Conservation (phyloP, 1,140 invertebrate genomes). For the Drosophila biarmipes region DNA sequence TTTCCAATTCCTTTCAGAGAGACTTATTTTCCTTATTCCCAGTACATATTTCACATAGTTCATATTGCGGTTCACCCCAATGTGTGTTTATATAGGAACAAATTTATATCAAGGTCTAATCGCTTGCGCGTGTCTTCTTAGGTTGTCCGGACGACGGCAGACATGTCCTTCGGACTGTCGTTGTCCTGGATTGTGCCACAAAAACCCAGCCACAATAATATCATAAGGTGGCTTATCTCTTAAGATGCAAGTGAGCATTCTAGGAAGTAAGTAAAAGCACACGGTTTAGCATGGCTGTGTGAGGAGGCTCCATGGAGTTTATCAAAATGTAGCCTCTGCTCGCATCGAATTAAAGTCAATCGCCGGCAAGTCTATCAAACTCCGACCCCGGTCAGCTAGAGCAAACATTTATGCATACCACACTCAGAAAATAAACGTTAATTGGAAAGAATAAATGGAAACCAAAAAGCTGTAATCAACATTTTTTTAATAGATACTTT, state of each 20-base stretch:
- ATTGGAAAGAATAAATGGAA: not conserved
- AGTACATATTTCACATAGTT: too few species aligned
- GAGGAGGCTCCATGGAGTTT: too few species aligned
- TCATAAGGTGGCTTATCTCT: conserved; percentile 9
- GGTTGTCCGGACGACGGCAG: conserved; percentile 32
- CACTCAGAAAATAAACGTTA: not conserved
- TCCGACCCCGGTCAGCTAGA: not conserved
- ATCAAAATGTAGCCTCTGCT: not conserved
- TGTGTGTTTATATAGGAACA: not conserved
- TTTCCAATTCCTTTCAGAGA: too few species aligned
- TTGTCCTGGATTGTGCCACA: not conserved
- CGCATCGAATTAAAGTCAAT: not conserved
- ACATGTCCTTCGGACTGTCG: not conserved
- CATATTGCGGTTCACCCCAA: not conserved
- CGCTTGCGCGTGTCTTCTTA: conserved; percentile 21
- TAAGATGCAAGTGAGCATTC: conserved; percentile 1
- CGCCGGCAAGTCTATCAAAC: not conserved
- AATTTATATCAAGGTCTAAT: conserved; percentile 19
- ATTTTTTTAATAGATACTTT: too few species aligned
- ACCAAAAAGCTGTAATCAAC: too few species aligned
- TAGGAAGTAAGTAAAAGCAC: not conserved
- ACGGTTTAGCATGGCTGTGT: too few species aligned
- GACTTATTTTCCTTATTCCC: too few species aligned
- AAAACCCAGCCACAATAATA: not conserved
- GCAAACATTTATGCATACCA: not conserved